Evolutionary conservation across 1,140 invertebrate species (phyloP).

Genomic region (Bilobella aurantiaca): DNA sequence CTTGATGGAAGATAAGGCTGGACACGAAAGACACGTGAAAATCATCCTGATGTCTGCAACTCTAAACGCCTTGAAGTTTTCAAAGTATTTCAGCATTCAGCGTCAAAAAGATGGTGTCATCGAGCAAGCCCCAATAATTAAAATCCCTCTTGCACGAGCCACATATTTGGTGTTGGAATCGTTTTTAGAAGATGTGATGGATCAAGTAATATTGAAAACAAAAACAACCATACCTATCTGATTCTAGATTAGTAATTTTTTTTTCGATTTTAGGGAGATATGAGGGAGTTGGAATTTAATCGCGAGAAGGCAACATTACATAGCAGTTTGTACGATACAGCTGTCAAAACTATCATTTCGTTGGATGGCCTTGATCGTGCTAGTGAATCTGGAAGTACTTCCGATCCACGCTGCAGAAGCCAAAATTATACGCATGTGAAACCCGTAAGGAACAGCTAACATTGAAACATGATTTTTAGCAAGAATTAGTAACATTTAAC

Average conservation of each 20-base stretch:
- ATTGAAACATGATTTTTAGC: not conserved
- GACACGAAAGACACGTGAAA: slow-evolving; percentile 31
- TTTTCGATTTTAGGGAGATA: slow-evolving; percentile 4
- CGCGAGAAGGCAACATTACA: slow-evolving; percentile 12
- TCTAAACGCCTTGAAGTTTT: slow-evolving; percentile 43
- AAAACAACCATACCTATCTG: not conserved
- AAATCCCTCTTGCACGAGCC: slow-evolving; percentile 37
- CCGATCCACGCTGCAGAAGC: slow-evolving; percentile 11
- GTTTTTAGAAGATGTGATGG: slow-evolving; percentile 21
- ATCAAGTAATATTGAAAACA: slow-evolving; percentile 3
- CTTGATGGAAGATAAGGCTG: slow-evolving; percentile 13
- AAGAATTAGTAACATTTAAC: slow-evolving; percentile 1
- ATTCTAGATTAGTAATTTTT: not conserved
- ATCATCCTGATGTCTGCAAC: slow-evolving; percentile 54
- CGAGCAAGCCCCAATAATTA: slow-evolving; percentile 47
- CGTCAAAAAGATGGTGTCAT: slow-evolving; percentile 40
- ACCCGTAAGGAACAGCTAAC: slow-evolving; percentile 4
- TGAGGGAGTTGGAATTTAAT: slow-evolving; percentile 13
- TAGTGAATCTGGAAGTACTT: not conserved
- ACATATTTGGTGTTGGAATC: slow-evolving; percentile 15
- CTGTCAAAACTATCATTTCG: slow-evolving; percentile 8
- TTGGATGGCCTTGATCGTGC: slow-evolving; percentile 18
- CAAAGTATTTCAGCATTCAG: slow-evolving; percentile 47
- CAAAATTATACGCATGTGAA: not conserved
- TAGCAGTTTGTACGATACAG: slow-evolving; percentile 17